phyloP scores from a whole-genome alignment of 2,113 vertebrate species.

The Procavia capensis region DNA sequence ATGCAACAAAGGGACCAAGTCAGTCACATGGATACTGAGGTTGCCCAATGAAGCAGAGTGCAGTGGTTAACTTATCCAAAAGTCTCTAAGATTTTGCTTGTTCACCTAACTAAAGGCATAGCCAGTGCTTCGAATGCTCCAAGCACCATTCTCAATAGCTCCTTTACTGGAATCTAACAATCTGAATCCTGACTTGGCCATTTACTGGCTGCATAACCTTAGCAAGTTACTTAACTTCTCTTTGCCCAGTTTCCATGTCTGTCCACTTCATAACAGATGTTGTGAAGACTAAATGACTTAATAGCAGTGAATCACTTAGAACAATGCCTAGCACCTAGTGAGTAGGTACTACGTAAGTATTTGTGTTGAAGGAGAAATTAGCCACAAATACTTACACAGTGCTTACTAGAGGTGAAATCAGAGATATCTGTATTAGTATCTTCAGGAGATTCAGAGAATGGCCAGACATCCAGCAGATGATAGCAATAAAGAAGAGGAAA shows the following conservation, averaged over 20 bases:
- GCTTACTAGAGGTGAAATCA: not conserved
- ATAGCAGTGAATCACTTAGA: not conserved
- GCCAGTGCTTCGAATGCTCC: not conserved
- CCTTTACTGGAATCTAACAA: slow-evolving; percentile 14
- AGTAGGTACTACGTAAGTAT: not conserved
- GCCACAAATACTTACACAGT: no score
- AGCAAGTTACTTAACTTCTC: no score
- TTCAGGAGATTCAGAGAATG: not conserved
- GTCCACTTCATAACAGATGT: not conserved
- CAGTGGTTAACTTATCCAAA: not conserved
- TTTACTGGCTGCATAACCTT: no score
- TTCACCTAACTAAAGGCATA: slow-evolving; percentile 7
- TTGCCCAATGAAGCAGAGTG: slow-evolving; percentile 20
- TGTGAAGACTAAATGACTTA: slow-evolving; percentile 3
- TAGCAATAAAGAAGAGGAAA: not conserved
- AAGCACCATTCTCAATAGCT: not conserved
- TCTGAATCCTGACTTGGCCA: not conserved
- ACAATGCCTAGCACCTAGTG: not conserved
- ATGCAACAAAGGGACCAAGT: not conserved
- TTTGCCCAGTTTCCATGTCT: not conserved
- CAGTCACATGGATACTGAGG: not conserved
- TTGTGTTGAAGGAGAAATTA: slow-evolving; percentile 43
- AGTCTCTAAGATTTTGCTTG: not conserved
- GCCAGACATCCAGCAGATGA: not conserved
- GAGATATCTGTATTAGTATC: not conserved